Conservation (phyloP, 2,797 vertebrate species). For the Catostomus latipinnis region DNA sequence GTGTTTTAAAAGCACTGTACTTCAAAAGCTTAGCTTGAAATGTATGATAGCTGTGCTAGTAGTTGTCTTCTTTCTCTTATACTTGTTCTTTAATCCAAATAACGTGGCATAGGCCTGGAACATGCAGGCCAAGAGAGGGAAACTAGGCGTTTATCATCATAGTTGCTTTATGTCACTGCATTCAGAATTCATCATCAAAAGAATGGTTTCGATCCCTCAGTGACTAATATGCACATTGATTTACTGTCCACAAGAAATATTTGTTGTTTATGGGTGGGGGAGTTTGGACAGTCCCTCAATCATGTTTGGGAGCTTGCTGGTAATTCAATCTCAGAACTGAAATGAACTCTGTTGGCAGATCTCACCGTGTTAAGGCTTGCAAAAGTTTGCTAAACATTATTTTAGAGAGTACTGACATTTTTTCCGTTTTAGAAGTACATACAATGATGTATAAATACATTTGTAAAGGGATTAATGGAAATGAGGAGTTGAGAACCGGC, state of each 20-base stretch:
- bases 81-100: constrained; percentile 45
- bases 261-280: constrained; percentile 64
- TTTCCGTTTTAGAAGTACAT: not conserved
- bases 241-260: constrained; percentile 74
- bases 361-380: not conserved
- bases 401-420: not conserved
- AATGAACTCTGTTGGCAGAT: not conserved
- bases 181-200: constrained; percentile 48
- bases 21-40: constrained; percentile 32
- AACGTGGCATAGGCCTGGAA: not conserved
- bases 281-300: constrained; percentile 58
- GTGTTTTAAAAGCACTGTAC: not conserved
- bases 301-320: constrained; percentile 33
- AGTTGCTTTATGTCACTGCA: constrained; percentile 32
- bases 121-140: constrained; percentile 21
- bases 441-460: no score
- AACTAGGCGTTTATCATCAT: constrained; percentile 46
- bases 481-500: no score
- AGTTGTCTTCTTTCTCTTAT: constrained; percentile 19
- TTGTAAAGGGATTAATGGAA: no score
- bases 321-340: constrained; percentile 25
- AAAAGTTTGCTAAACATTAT: not conserved
- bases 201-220: constrained; percentile 69
- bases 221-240: constrained; percentile 71
- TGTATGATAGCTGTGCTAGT: constrained; percentile 13